phyloP scores from a whole-genome alignment of 2,113 vertebrate species.

The Vulpes vulpes region DNA sequence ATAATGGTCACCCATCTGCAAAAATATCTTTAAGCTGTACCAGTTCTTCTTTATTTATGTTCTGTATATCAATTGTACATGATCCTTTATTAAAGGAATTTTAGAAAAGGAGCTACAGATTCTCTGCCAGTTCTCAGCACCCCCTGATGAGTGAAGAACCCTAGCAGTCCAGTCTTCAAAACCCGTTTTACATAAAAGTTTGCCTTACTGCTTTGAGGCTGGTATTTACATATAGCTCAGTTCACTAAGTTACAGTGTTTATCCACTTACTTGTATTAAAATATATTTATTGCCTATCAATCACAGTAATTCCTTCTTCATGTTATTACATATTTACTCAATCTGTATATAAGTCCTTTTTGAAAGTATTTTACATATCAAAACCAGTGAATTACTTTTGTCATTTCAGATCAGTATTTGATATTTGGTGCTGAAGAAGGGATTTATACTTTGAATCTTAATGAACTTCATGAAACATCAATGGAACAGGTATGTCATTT shows the following conservation, averaged over 20 bases:
- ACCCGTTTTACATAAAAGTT: not conserved
- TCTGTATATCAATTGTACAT: not conserved
- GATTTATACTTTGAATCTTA: slow-evolving; percentile 98
- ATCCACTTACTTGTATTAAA: slow-evolving; percentile 56
- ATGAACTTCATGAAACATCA: slow-evolving; percentile 98
- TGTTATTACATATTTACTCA: not conserved
- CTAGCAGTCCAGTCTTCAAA: not conserved
- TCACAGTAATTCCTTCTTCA: not conserved
- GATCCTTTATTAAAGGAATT: not conserved
- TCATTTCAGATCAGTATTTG: slow-evolving; percentile 96
- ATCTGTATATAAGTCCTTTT: not conserved
- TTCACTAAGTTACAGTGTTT: not conserved
- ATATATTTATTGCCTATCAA: slow-evolving; percentile 4
- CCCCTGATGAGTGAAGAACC: not conserved
- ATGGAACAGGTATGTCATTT: slow-evolving; percentile 95
- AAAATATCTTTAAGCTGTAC: not conserved
- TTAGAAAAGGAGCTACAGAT: not conserved
- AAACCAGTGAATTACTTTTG: slow-evolving; percentile 54
- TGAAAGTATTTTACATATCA: slow-evolving; percentile 23
- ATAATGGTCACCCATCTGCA: not conserved
- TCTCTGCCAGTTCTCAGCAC: not conserved
- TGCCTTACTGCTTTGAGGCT: not conserved
- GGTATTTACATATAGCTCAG: not conserved
- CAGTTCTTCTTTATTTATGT: not conserved
- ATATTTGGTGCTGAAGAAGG: slow-evolving; percentile 99